phyloP scores from a whole-genome alignment of 2,113 vertebrate species.

The Stegostoma tigrinum region DNA sequence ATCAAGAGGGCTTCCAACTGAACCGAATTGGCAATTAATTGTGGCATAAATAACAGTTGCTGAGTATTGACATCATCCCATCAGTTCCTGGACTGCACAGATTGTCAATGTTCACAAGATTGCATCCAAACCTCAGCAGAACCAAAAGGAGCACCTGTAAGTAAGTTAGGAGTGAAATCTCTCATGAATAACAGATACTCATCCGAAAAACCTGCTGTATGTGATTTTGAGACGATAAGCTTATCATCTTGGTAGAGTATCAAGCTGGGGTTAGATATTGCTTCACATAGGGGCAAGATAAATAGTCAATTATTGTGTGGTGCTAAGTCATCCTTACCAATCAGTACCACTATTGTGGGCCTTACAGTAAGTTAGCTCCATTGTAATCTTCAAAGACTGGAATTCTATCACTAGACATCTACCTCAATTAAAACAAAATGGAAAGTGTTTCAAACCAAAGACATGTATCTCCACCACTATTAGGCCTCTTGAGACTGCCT shows the following conservation, averaged over 20 bases:
- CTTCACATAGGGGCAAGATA: not conserved
- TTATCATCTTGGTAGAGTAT: not conserved
- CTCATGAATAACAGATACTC: not conserved
- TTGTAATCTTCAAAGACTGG: not conserved
- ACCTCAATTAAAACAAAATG: not conserved
- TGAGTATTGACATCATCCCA: conserved; percentile 11
- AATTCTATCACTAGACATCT: not conserved
- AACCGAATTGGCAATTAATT: not conserved
- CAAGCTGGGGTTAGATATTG: not conserved
- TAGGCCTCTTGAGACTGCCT: not conserved
- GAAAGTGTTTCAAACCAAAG: not conserved
- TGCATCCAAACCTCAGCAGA: conserved; percentile 9
- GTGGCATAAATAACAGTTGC: not conserved
- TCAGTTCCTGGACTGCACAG: not conserved
- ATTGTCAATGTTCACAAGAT: conserved; percentile 17
- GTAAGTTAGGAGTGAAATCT: conserved; percentile 18
- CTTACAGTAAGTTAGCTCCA: not conserved
- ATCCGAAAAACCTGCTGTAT: conserved; percentile 16
- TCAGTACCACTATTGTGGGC: not conserved
- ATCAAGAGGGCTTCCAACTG: not conserved
- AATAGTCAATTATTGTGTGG: not conserved
- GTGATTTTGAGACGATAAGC: not conserved
- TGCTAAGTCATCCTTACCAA: not conserved
- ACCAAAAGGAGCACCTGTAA: not conserved
- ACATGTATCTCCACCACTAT: not conserved